These are phyloP conservation scores for Myotis lucifugus DNA, from an alignment of 2,113 vertebrate genomes.

Conservation along the genomic window DNA sequence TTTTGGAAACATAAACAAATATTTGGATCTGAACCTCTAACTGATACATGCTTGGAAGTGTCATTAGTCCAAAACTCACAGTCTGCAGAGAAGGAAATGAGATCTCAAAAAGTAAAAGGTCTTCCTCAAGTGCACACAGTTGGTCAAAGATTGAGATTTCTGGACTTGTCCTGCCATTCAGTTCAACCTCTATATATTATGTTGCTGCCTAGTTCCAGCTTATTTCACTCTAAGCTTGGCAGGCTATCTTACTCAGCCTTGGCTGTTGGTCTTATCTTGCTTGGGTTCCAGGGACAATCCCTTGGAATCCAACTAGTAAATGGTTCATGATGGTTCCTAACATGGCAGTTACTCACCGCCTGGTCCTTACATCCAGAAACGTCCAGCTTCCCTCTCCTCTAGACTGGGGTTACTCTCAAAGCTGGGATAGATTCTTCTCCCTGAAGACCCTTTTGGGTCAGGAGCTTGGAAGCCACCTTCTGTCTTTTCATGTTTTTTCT, in stretches of 20 bases:
- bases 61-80: neutral
- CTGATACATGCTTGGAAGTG: neutral
- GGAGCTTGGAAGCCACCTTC: neutral
- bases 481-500: neutral
- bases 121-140: neutral
- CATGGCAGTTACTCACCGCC: neutral
- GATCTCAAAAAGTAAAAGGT: neutral
- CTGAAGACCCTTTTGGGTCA: neutral
- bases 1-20: conserved; percentile 31
- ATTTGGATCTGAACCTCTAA: neutral
- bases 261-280: neutral
- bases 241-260: neutral
- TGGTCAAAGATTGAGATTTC: neutral
- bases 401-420: conserved; percentile 10
- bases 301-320: neutral
- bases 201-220: neutral
- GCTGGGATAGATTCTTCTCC: neutral
- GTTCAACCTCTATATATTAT: neutral
- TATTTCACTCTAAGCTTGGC: neutral
- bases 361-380: neutral
- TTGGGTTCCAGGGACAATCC: neutral
- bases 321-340: neutral
- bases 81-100: neutral
- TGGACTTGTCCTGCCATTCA: neutral
- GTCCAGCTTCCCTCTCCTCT: neutral